Conservation (phyloP, 2,113 vertebrate species). For the Podarcis muralis region DNA sequence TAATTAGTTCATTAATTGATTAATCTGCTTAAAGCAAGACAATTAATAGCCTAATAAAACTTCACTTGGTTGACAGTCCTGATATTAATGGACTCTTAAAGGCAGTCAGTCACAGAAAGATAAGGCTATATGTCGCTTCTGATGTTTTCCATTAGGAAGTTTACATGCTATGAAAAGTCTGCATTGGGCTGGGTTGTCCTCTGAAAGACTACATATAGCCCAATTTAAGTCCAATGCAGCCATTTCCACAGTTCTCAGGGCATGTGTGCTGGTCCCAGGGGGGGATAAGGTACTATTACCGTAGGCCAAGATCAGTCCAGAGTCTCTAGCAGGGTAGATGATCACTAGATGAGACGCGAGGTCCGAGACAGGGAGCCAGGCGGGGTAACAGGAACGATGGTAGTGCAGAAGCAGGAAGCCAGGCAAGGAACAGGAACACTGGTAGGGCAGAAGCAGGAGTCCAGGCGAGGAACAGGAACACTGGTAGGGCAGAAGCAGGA, state of each 20-base stretch:
- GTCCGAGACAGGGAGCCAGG: no score
- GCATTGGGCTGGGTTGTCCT: not conserved
- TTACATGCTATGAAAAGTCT: not conserved
- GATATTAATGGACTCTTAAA: constrained; percentile 16
- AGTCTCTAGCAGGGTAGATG: no score
- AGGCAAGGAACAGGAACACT: no score
- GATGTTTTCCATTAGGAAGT: not conserved
- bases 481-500: no score
- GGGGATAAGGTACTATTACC: no score
- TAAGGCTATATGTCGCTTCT: accelerated
- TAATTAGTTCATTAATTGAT: constrained; percentile 20
- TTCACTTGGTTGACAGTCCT: not conserved
- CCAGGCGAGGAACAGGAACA: no score
- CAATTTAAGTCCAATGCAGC: not conserved
- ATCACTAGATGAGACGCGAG: no score
- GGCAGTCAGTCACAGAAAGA: not conserved
- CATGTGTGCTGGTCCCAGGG: no score
- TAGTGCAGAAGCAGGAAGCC: no score
- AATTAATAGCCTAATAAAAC: constrained; percentile 19
- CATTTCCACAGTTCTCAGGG: not conserved
- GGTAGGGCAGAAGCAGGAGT: no score
- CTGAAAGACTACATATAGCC: not conserved
- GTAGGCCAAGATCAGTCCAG: no score
- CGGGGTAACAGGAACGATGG: no score
- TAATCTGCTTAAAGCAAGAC: constrained; percentile 14